phyloP scores from a whole-genome alignment of 2,113 vertebrate species.

The Antechinus stuartii region DNA sequence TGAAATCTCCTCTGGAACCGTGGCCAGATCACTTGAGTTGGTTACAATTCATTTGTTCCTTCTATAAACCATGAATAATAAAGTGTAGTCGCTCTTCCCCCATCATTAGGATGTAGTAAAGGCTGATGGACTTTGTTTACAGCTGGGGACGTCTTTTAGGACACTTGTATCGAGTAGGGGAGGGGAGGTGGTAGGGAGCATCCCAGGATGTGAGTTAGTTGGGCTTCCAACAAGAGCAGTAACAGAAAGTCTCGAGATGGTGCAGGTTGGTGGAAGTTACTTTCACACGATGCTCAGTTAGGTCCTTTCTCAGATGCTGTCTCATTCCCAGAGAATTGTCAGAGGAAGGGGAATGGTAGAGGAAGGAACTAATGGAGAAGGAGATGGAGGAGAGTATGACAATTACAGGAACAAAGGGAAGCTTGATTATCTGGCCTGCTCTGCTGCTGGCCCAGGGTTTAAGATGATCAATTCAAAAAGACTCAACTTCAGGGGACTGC shows the following conservation, averaged over 20 bases:
- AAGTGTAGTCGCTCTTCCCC: neutral
- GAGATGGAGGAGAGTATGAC: neutral
- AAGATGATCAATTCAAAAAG: too few species aligned
- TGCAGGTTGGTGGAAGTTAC: neutral
- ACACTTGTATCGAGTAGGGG: constrained; percentile 11
- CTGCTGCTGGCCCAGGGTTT: too few species aligned
- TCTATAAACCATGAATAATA: constrained; percentile 30
- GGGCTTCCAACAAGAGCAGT: constrained; percentile 16
- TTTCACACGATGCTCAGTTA: neutral
- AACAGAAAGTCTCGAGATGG: neutral
- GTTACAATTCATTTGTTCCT: neutral
- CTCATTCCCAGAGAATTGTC: neutral
- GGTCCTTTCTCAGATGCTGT: constrained; percentile 4
- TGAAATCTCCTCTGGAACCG: constrained; percentile 20
- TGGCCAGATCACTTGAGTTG: neutral
- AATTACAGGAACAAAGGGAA: neutral
- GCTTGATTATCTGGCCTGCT: neutral
- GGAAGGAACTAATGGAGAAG: constrained; percentile 10
- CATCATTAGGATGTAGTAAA: constrained; percentile 2
- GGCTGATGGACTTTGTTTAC: constrained; percentile 28
- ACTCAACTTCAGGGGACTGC: neutral
- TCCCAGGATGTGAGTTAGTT: neutral
- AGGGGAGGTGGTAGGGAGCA: too few species aligned
- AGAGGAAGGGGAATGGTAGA: neutral
- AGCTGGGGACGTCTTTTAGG: constrained; percentile 26